Base-by-base conservation (phyloP, 2,797 vertebrate species). In the Scomberomorus guttatus region DNA sequence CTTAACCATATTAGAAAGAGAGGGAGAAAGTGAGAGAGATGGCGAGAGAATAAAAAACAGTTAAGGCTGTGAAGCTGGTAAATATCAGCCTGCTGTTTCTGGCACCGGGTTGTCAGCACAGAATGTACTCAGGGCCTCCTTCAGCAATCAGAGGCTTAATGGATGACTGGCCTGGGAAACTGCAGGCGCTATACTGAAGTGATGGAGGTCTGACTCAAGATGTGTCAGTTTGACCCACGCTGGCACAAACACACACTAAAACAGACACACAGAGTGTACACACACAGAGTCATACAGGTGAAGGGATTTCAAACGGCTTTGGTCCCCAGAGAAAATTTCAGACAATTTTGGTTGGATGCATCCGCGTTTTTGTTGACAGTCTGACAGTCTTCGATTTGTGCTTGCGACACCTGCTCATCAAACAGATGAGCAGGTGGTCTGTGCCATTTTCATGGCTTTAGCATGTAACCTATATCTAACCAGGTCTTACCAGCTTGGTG, bases 91-190 rank as follows among this genome's bases (percentile, higher is more conserved):
- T 64, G 81, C 67, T 85, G 82, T 77, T 80, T 80, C 82, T 82
- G 74, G 78, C 77, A 64, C 50, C 57, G 44, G 56, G 69, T 52
- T 60, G 59, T 84, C 75, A 51, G 81, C 32, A 85, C 73, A 77
- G 58, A 72, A 52, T 79, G 84, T 85, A 75, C 73, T 63, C 57
- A 81, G 44, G 66, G 79, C 78, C 69, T 78, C 64, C 27, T 80
- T 68, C 76, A 73, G 77, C 76, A 84, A 88, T 89, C 89, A 82
- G n/a, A 82, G 58, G 70, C 80, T 75, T 89, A 84, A 90, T 90
- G 76, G 89, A 86, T 82, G 85, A 57, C 79, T 82, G 77, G 82
- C 51, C 85, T 69, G 73, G 66, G 75, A 87, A 85, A 84, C 70
- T 80, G 80, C 72, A 75, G 78, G 59, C 39, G 22, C 73, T 64